A percentile compares a stretch with the other conserved stretches of the same genome.
Evolutionary conservation across 1,140 invertebrate species (phyloP).

Genomic region (Temnothorax nylanderi): DNA sequence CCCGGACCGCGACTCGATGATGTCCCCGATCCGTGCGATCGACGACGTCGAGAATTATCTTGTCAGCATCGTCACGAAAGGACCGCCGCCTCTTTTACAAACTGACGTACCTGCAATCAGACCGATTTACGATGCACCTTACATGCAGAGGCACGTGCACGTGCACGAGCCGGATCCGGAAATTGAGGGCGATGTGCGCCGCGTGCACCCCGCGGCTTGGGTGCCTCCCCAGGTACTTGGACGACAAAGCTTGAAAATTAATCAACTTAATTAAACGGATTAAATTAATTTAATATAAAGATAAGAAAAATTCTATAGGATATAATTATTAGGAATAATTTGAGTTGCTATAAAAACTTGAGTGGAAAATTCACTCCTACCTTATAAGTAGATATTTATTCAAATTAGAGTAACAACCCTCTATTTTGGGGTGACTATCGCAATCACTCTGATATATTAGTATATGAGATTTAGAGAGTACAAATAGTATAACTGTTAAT

Average conservation of each 20-base stretch:
- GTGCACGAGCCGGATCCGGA: slow-evolving; percentile 60
- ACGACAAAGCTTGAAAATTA: neutral
- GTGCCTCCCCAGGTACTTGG: slow-evolving; percentile 70
- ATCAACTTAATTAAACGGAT: neutral
- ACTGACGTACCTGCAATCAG: neutral
- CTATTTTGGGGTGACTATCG: too few relatives aligned
- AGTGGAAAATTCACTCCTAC: too few relatives aligned
- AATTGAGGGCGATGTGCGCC: slow-evolving; percentile 58
- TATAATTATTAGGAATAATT: neutral
- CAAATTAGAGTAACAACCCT: too few relatives aligned
- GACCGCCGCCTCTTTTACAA: neutral
- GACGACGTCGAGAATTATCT: slow-evolving; percentile 81
- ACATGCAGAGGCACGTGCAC: slow-evolving; percentile 69
- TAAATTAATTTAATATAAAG: slow-evolving; percentile 4
- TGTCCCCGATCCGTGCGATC: slow-evolving; percentile 74
- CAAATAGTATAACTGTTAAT: neutral
- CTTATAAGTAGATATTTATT: too few relatives aligned
- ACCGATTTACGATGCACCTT: slow-evolving; percentile 44
- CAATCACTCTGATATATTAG: too few relatives aligned
- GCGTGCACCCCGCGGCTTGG: slow-evolving; percentile 72
- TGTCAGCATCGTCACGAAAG: slow-evolving; percentile 37
- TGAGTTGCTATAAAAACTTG: too few relatives aligned
- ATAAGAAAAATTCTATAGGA: neutral
- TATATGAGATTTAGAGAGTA: neutral
- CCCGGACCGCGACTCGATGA: slow-evolving; percentile 43